Evolutionary conservation across 2,113 vertebrate species (phyloP).

Genomic region (Sarotherodon lohbergeri): DNA sequence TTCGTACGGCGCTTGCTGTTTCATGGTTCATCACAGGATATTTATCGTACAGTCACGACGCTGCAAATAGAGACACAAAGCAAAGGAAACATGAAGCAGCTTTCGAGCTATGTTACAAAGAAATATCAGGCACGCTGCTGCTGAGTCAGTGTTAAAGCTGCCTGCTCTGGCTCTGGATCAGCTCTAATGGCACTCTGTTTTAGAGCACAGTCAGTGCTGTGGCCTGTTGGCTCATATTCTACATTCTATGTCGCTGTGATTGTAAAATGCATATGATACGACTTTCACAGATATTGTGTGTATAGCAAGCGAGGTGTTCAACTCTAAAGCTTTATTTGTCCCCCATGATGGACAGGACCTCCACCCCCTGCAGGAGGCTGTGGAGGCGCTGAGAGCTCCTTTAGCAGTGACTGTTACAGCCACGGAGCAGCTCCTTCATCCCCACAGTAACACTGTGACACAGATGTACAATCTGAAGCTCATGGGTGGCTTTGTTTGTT

Average conservation of each 20-base stretch:
- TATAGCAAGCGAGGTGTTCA: not conserved
- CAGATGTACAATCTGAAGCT: not conserved
- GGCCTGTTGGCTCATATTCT: not conserved
- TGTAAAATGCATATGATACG: not conserved
- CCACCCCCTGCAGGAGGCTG: not conserved
- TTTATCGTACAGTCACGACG: not conserved
- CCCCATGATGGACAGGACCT: not conserved
- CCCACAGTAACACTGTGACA: not conserved
- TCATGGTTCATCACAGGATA: not conserved
- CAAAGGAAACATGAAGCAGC: not conserved
- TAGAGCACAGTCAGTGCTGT: not conserved
- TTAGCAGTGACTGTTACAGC: not conserved
- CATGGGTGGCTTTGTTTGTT: fast-evolving
- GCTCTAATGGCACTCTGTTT: not conserved
- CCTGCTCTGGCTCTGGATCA: not conserved
- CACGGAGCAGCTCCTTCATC: not conserved
- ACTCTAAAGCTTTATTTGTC: not conserved
- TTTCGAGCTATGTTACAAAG: not conserved
- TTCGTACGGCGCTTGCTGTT: no score
- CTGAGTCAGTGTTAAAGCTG: not conserved
- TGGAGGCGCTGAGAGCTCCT: not conserved
- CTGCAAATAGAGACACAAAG: not conserved
- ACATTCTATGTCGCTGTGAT: fast-evolving
- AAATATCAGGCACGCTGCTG: not conserved
- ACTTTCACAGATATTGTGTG: not conserved